Evolutionary conservation across 2,113 vertebrate genomes (phyloP), one percentile per base, ranked within the genome.

Genomic region (Felis chaus): DNA sequence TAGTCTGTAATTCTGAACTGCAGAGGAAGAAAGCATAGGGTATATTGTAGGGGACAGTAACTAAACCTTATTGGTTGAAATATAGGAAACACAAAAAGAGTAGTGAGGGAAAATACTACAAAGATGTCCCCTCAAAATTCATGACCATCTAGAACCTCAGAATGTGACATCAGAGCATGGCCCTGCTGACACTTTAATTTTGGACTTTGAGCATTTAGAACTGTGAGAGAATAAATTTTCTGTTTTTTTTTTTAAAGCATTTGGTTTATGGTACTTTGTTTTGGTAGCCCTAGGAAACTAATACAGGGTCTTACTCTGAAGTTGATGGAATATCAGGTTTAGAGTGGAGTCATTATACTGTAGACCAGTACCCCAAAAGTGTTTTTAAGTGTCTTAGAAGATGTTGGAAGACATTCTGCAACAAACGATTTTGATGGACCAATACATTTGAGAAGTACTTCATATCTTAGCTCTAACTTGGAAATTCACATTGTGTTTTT

Each of bases 401-500:
- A 69, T 71, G 27, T 74, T 69, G 3, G 48, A 96, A 68, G 36
- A 25, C 83, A 8, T 92, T 80, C 45, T 76, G 1, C 65, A 84
- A 63, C 87, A 90, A 76, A 41, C 68, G 3, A 65, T 80, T 88
- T 18, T 95, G 50, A 88, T 96, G 39, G 21, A 84, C 9, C 63
- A 79, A 73, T 78, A 91, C 66, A 25, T 91, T 91, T 89, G 41
- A 13, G 12, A 55, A 81, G 4, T 84, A 18, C 18, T 76, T 91
- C 11, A 41, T 36, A 80, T 65, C 9, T 91, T 87, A 79, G 25
- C 55, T 88, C 36, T 90, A 82, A 90, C 29, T 66, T 97, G 41
- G 55, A 97, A 96, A 89, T 79, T 88, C 39, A 83, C 39, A 61
- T 50, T 94, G 36, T 39, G 48, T 50, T 95, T 96, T 94, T 36